Percentiles rank a stretch among this genome's conserved stretches.
Evolutionary conservation across 2,797 vertebrate species (phyloP).

Genomic region (Typhlichthys subterraneus): DNA sequence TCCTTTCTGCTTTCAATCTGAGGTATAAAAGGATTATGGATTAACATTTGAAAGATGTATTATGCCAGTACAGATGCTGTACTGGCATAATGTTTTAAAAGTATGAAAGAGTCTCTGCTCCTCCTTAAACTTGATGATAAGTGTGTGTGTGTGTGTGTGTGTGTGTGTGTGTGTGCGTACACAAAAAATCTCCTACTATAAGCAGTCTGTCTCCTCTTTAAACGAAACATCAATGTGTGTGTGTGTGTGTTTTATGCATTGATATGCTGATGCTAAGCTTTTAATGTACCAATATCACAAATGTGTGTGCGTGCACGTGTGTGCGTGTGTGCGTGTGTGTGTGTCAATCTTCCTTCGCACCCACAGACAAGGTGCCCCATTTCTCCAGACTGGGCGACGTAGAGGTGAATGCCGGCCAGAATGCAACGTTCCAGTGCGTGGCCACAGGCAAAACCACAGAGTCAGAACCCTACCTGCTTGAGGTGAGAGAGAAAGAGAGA

Average conservation of each 20-base stretch:
- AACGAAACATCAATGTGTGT: background rate
- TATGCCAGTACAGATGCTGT: slow-evolving; percentile 2
- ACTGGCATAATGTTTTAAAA: background rate
- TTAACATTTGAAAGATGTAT: slow-evolving; percentile 7
- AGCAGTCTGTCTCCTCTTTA: slow-evolving; percentile 1
- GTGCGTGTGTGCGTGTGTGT: slow-evolving; percentile 31
- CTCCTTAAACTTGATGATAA: background rate
- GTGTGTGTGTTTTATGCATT: slow-evolving; percentile 28
- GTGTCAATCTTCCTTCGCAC: slow-evolving; percentile 32
- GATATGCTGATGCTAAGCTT: slow-evolving; percentile 33
- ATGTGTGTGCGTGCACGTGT: background rate
- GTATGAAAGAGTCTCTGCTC: background rate
- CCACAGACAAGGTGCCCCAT: slow-evolving; percentile 96
- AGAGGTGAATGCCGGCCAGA: slow-evolving; percentile 97
- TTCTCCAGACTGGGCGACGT: slow-evolving; percentile 96
- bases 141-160: background rate
- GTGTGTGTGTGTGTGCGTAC: background rate
- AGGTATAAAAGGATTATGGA: slow-evolving; percentile 11
- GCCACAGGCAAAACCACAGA: slow-evolving; percentile 92
- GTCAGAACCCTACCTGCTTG: slow-evolving; percentile 77
- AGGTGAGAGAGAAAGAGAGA: slow-evolving; percentile 56
- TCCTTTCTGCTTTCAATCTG: background rate
- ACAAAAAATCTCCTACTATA: background rate
- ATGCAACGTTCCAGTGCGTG: slow-evolving; percentile 96
- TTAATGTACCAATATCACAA: slow-evolving; percentile 38